These are phyloP conservation scores for Lichenostomus cassidix DNA, from an alignment of 2,113 vertebrate genomes.

Conservation along the genomic window DNA sequence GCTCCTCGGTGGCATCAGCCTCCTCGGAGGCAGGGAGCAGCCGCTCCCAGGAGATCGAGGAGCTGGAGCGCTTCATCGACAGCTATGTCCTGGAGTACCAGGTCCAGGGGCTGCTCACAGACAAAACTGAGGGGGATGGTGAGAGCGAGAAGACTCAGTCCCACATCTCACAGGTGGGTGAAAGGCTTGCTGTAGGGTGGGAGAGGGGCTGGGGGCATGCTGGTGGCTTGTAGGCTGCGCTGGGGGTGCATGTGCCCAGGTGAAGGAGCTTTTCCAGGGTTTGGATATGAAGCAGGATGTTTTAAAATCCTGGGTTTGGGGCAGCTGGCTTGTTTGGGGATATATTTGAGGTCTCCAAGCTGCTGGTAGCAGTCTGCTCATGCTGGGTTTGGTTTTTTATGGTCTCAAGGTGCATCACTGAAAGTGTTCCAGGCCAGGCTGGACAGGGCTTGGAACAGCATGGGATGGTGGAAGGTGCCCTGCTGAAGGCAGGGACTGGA, in stretches of 20 bases:
- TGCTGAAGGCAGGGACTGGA: not conserved
- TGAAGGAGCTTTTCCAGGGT: accelerated
- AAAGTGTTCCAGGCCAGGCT: accelerated
- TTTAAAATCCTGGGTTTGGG: not conserved
- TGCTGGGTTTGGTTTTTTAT: not conserved
- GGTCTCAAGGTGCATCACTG: not conserved
- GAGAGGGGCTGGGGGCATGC: accelerated
- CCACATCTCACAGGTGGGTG: constrained; percentile 83
- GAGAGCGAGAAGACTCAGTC: constrained; percentile 82
- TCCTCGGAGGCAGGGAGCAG: constrained; percentile 95
- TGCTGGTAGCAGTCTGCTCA: not conserved
- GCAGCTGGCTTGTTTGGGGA: not conserved
- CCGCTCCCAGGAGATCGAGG: constrained; percentile 96
- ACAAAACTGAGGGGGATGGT: constrained; percentile 85
- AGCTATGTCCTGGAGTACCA: constrained; percentile 98
- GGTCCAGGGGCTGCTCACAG: constrained; percentile 91
- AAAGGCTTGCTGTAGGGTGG: accelerated
- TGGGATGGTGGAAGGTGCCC: not conserved
- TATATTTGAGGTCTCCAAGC: not conserved
- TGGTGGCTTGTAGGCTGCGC: accelerated
- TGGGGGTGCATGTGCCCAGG: accelerated
- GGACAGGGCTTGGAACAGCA: accelerated
- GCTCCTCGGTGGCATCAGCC: constrained; percentile 91
- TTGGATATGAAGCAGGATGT: accelerated
- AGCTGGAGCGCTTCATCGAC: constrained; percentile 96